These are phyloP conservation scores for Tetranychus truncatus DNA, from an alignment of 2,888 invertebrate species.

Conservation along the genomic window DNA sequence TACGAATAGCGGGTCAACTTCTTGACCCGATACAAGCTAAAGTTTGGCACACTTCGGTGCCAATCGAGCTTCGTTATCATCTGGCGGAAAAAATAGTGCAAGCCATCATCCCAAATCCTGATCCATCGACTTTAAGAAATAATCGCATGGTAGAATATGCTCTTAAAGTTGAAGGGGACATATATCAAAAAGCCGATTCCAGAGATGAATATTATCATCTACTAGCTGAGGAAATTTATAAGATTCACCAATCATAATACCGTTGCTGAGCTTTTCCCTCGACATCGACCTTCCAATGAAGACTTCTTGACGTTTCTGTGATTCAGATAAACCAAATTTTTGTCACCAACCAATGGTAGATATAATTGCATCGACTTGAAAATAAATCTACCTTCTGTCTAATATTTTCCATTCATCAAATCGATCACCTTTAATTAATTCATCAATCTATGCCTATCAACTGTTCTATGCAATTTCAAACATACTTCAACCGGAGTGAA, in stretches of 20 bases:
- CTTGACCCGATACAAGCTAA: conserved; percentile 37
- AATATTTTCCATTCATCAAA: too few species aligned
- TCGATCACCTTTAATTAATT: too few species aligned
- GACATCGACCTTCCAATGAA: conserved; percentile 54
- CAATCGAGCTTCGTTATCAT: conserved; percentile 91
- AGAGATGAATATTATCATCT: conserved; percentile 95
- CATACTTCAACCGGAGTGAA: too few species aligned
- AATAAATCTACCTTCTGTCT: too few species aligned
- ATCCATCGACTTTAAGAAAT: conserved; percentile 86
- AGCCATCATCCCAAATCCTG: conserved; percentile 96
- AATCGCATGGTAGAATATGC: conserved; percentile 94
- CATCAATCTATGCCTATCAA: too few species aligned
- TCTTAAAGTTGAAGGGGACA: conserved; percentile 93
- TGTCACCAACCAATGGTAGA: conserved; percentile 4
- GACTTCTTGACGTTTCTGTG: conserved; percentile 69
- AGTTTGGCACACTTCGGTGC: conserved; percentile 94
- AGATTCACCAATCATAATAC: conserved; percentile 52
- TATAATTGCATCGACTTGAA: neutral
- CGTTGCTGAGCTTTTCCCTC: conserved; percentile 26
- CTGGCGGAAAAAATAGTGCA: conserved; percentile 98
- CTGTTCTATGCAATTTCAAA: too few species aligned
- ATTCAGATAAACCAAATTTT: conserved; percentile 43
- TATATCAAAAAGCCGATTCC: conserved; percentile 96
- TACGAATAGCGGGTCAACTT: neutral
- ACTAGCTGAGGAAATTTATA: conserved; percentile 96